phyloP scores from a whole-genome alignment of 2,888 invertebrate genomes.

The Cerceris ruficornis region DNA sequence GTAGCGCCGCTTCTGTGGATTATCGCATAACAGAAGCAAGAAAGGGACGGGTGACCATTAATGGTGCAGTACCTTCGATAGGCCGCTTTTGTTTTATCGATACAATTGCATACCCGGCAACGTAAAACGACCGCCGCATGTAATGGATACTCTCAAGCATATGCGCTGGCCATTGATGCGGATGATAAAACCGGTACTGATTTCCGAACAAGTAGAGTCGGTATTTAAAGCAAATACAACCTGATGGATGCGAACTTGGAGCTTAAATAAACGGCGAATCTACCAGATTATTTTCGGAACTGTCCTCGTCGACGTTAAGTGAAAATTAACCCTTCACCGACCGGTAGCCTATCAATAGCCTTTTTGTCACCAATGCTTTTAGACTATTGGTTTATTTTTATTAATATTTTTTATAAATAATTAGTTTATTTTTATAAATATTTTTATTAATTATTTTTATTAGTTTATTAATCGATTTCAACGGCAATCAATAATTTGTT shows the following conservation, averaged over 20 bases:
- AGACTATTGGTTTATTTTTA: no score
- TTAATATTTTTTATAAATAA: no score
- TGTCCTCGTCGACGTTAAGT: not conserved
- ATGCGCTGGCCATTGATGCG: slow-evolving; percentile 60
- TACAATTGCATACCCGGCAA: slow-evolving; percentile 62
- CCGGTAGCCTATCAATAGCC: no score
- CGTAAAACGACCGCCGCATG: slow-evolving; percentile 50
- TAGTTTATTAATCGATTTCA: no score
- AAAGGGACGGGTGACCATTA: slow-evolving; percentile 63
- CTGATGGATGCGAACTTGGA: not conserved
- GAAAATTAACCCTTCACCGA: not conserved
- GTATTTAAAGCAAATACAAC: slow-evolving; percentile 10
- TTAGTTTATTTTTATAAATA: no score
- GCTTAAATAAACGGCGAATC: not conserved
- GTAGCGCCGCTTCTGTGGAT: slow-evolving; percentile 55
- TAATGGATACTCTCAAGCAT: slow-evolving; percentile 61
- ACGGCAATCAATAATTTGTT: no score
- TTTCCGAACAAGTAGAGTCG: slow-evolving; percentile 46
- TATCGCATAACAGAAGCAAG: slow-evolving; percentile 69
- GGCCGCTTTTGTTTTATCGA: slow-evolving; percentile 67
- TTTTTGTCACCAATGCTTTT: no score
- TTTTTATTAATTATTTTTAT: no score
- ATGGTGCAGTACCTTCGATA: slow-evolving; percentile 63
- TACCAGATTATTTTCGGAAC: not conserved
- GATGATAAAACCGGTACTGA: slow-evolving; percentile 63